Evolutionary conservation across 2,888 invertebrate genomes (phyloP), one percentile per base, ranked within the genome.

Genomic region (Flabesymbios commensalis): DNA sequence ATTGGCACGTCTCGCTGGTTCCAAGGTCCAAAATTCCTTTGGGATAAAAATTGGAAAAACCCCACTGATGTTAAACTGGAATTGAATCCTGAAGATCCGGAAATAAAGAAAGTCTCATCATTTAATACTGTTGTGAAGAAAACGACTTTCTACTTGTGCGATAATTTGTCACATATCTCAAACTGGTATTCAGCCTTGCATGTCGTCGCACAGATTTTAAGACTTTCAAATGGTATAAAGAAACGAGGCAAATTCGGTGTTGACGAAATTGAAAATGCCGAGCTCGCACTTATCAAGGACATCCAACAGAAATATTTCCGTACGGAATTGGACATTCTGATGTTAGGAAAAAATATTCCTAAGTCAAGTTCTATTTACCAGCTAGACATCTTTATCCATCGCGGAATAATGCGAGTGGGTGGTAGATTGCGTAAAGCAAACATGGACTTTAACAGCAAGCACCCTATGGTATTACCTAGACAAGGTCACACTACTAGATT

Each of bases 401-500:
- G n/a, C n/a, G 39, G 39, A 14, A 36, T 36, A 14, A 14, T 36
- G n/a, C 10, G 70, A 26, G 69, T 73, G 22, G 72, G 69, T 33
- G 74, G 72, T 17, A 51, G 68, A 29, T 29, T 72, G 39, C n/a
- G n/a, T n/a, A n/a, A n/a, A n/a, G n/a, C n/a, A n/a, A n/a, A n/a
- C n/a, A n/a, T n/a, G n/a, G n/a, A n/a, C n/a, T n/a, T n/a, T n/a
- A n/a, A n/a, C n/a, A n/a, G n/a, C n/a, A n/a, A n/a, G n/a, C n/a
- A n/a, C n/a, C n/a, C n/a, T n/a, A n/a, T n/a, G n/a, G n/a, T n/a
- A n/a, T n/a, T n/a, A n/a, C n/a, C n/a, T n/a, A n/a, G n/a, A n/a
- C n/a, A n/a, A n/a, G n/a, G n/a, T n/a, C n/a, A n/a, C n/a, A n/a
- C n/a, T n/a, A n/a, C n/a, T n/a, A n/a, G n/a, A n/a, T n/a, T n/a